A percentile compares a stretch with the other conserved stretches of the same genome.
phyloP scores from a whole-genome alignment of 2,113 vertebrate genomes.

The Aegithalos caudatus region DNA sequence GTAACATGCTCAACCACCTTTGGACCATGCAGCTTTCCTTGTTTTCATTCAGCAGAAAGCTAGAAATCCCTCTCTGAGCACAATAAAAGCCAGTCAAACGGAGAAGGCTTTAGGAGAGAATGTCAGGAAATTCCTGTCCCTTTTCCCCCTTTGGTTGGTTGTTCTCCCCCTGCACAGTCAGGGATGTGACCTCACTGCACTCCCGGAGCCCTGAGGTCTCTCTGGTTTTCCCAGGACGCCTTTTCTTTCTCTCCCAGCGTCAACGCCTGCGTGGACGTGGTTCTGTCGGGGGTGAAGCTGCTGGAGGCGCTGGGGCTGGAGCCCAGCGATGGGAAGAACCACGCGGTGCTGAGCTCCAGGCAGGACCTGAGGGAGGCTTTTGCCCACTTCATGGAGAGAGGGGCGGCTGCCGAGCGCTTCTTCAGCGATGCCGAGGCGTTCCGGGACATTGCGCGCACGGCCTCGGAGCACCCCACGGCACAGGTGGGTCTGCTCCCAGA shows the following conservation, averaged over 20 bases:
- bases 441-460: constrained; percentile 78
- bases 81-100: not conserved
- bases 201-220: not conserved
- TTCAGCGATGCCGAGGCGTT: constrained; percentile 84
- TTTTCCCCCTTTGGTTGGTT: not conserved
- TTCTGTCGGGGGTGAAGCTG: constrained; percentile 90
- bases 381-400: constrained; percentile 85
- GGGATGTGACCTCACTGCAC: not conserved
- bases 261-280: constrained; percentile 94
- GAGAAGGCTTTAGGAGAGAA: not conserved
- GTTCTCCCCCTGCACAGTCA: not conserved
- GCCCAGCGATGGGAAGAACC: constrained; percentile 78
- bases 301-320: constrained; percentile 85
- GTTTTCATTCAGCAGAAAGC: not conserved
- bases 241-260: constrained; percentile 74
- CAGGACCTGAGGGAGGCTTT: constrained; percentile 88
- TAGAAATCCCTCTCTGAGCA: not conserved
- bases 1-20: not conserved
- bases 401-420: constrained; percentile 93
- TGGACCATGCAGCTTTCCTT: not conserved
- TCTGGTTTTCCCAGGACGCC: not conserved
- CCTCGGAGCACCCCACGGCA: constrained; percentile 83
- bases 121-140: not conserved
- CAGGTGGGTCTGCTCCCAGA: constrained; percentile 71
- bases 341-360: constrained; percentile 77